Evolutionary conservation across 1,140 invertebrate species (phyloP), one percentile per base, ranked within the genome.

Genomic region (Drosophila fuyamai): DNA sequence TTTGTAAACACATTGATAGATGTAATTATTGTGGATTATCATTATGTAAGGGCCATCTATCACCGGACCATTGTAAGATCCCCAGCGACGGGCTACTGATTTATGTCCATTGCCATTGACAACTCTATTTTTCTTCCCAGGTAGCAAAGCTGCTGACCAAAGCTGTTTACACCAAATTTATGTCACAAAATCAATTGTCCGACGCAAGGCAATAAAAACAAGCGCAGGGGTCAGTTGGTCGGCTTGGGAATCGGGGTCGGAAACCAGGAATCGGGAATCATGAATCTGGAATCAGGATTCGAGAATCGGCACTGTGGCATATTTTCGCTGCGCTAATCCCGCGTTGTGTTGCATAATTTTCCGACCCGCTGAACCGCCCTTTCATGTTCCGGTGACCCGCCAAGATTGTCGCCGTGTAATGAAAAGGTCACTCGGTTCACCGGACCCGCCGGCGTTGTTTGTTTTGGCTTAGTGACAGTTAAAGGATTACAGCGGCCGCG

Each of bases 141-240:
- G 61, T 32, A 53, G 55, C 40, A 41, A 68, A 44, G 66, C 68
- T 81, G 81, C 68, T 81, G 81, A 85, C 81, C 81, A 78, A 78
- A 77, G 68, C 82, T 86, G 78, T 85, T 85, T 85, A 85, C 82
- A 85, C 43, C 55, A 57, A 85, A 86, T 78, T 66, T 75, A 86
- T 81, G 82, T 85, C 81, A 86, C 78, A 71, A 58, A 79, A 85
- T 85, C 81, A 85, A 85, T 85, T 85, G 81, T 85, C 68, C 81
- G 53, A 86, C 82, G 68, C 77, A 77, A 54, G 43, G 75, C 81
- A 85, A 85, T 81, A 85, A 85, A 85, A 85, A 78, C 78, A 86
- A 66, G 57, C 14, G 36, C 55, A 41, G 47, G 73, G 75, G 73
- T 77, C 75, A 77, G 40, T 53, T 8, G 2, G 18, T 14, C 5